Evolutionary conservation across 2,113 vertebrate genomes (phyloP).

Genomic region (Heterochromis multidens): DNA sequence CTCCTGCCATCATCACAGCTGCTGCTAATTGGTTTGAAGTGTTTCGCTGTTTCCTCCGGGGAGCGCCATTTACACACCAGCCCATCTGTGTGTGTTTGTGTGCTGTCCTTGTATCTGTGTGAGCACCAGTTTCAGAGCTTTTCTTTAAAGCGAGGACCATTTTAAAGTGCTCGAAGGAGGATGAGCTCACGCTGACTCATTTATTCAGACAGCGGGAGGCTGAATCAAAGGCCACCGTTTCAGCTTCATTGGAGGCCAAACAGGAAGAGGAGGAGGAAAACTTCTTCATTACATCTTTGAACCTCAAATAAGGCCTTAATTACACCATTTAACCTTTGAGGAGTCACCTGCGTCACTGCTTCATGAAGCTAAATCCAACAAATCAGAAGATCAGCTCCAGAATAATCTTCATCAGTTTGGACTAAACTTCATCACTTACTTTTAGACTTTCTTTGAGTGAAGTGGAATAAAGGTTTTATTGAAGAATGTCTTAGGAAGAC

Average conservation of each 20-base stretch:
- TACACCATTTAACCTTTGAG: background rate
- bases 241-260: background rate
- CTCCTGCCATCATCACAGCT: background rate
- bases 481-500: no score
- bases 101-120: background rate
- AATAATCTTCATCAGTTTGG: background rate
- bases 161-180: background rate
- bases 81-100: background rate
- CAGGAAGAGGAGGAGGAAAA: no score
- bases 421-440: no score
- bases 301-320: background rate
- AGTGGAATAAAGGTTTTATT: no score
- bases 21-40: background rate
- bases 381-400: background rate
- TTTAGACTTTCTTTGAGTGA: no score
- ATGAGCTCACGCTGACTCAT: background rate
- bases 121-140: background rate
- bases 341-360: background rate
- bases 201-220: background rate
- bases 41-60: background rate
- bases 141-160: background rate
- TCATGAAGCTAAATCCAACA: background rate
- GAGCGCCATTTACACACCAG: background rate
- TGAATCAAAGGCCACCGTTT: background rate
- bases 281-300: no score